Percentiles rank a stretch among this genome's conserved stretches.
These are phyloP conservation scores for Balearica regulorum DNA, from an alignment of 2,797 vertebrate genomes.

Conservation along the genomic window DNA sequence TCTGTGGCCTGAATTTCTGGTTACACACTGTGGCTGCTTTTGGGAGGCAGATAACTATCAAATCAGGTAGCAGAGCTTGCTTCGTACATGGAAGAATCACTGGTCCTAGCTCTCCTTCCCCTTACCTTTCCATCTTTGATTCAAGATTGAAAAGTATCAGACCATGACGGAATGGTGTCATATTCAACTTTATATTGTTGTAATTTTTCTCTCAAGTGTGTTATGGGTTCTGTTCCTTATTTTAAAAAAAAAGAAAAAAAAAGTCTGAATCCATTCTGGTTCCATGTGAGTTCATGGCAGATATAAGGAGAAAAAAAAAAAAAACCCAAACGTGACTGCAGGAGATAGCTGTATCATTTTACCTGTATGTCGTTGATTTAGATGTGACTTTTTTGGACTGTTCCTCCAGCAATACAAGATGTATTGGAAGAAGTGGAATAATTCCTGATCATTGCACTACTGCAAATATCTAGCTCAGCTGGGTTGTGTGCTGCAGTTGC, in stretches of 20 bases:
- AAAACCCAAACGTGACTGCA: not conserved
- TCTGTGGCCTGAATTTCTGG: not conserved
- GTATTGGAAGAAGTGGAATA: not conserved
- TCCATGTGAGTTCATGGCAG: not conserved
- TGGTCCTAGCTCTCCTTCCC: not conserved
- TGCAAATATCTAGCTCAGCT: not conserved
- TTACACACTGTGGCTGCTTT: not conserved
- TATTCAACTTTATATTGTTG: constrained; percentile 7
- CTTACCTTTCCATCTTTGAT: constrained; percentile 13
- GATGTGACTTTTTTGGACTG: not conserved
- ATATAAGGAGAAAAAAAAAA: not conserved
- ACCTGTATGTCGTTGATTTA: not conserved
- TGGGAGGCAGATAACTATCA: not conserved
- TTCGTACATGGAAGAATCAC: not conserved
- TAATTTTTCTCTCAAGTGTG: constrained; percentile 18
- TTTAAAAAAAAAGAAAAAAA: not conserved
- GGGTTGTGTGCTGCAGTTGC: not conserved
- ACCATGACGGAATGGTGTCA: not conserved
- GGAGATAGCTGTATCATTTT: not conserved
- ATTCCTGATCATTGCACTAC: not conserved
- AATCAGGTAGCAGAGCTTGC: not conserved
- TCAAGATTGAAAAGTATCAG: constrained; percentile 51
- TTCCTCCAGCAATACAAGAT: not conserved
- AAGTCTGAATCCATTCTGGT: not conserved
- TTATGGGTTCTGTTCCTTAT: not conserved